Conservation (phyloP, 2,888 invertebrate genomes). For the Atethmia centrago region DNA sequence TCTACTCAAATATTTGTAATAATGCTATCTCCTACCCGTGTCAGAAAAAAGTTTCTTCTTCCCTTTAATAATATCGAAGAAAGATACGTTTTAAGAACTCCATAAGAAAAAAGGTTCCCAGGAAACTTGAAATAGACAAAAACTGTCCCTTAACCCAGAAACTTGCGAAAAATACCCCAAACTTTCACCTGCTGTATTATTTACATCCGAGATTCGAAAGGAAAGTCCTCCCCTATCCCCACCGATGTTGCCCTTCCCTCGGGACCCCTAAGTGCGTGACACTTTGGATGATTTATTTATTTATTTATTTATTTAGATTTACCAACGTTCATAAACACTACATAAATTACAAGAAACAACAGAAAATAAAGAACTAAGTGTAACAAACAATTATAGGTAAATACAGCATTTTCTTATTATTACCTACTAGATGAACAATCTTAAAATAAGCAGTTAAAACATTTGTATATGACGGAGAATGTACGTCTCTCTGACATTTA, state of each 20-base stretch:
- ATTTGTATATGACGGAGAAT: no score
- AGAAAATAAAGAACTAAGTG: no score
- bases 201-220: constrained; percentile 60
- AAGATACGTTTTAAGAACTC: neutral
- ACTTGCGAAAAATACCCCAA: constrained; percentile 41
- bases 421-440: no score
- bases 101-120: neutral
- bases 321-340: no score
- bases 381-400: no score
- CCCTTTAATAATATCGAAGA: neutral
- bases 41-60: neutral
- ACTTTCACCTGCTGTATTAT: constrained; percentile 58
- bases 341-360: no score
- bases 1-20: neutral
- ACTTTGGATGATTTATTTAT: constrained; percentile 70
- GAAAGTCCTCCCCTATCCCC: constrained; percentile 30
- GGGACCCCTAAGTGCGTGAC: constrained; percentile 67
- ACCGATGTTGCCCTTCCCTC: constrained; percentile 1
- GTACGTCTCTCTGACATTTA: no score
- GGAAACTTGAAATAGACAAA: constrained; percentile 30
- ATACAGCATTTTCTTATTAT: no score
- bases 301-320: no score
- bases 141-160: constrained; percentile 21
- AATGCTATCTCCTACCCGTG: neutral
- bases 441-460: no score